Conservation (phyloP, 2,113 vertebrate species). For the Gambusia affinis region DNA sequence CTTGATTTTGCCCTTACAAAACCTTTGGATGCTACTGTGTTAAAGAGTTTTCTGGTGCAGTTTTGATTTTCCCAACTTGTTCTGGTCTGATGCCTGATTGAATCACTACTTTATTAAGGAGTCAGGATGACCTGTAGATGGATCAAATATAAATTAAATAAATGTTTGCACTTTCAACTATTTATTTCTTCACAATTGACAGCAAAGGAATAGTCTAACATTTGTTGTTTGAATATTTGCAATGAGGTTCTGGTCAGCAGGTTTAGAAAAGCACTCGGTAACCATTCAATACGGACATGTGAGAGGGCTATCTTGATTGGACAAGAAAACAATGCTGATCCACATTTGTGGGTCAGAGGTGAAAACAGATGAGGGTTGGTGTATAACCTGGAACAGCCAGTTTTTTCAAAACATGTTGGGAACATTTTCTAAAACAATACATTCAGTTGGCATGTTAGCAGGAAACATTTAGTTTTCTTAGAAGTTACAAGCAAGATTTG, state of each 20-base stretch:
- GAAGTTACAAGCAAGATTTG: neutral
- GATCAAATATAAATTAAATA: neutral
- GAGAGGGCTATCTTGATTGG: neutral
- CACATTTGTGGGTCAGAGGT: neutral
- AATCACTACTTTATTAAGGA: neutral
- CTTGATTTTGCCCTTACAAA: too few species aligned
- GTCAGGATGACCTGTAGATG: conserved; percentile 5
- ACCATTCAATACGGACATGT: neutral
- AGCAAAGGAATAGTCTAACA: too few species aligned
- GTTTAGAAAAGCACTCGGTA: neutral
- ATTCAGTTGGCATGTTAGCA: neutral
- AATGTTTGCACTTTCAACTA: neutral
- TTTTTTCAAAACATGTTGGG: neutral
- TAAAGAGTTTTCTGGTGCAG: neutral
- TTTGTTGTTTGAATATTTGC: neutral
- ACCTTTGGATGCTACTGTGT: too few species aligned
- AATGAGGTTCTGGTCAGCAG: neutral
- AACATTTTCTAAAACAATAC: neutral
- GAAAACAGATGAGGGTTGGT: neutral
- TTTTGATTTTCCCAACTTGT: neutral
- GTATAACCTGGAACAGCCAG: neutral
- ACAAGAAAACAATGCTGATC: neutral
- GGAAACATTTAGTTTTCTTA: neutral
- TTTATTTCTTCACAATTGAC: too few species aligned
- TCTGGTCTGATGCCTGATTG: neutral